A percentile compares a stretch with the other conserved stretches of the same genome.
phyloP scores from a whole-genome alignment of 2,113 vertebrate species.

The Caracal caracal region DNA sequence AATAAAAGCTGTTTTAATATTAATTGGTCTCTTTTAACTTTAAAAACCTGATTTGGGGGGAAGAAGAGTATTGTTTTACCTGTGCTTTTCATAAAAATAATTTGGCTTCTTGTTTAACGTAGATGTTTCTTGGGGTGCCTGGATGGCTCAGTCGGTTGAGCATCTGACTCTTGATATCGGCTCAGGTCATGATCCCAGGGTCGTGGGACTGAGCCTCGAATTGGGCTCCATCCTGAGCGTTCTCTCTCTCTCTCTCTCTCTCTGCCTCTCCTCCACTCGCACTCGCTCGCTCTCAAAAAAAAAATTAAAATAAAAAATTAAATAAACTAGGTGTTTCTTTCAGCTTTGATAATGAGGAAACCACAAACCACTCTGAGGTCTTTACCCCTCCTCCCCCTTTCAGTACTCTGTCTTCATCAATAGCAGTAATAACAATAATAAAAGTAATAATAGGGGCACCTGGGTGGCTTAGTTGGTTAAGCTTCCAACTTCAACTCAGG shows the following conservation, averaged over 20 bases:
- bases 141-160: no score
- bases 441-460: not conserved
- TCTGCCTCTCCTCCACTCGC: no score
- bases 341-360: not conserved
- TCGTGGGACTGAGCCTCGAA: no score
- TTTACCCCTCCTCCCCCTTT: not conserved
- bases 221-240: no score
- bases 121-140: no score
- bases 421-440: not conserved
- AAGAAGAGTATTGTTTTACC: not conserved
- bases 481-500: no score
- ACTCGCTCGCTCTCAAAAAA: no score
- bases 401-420: not conserved
- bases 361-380: not conserved
- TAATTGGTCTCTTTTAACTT: slow-evolving; percentile 63
- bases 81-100: slow-evolving; percentile 27
- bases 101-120: not conserved
- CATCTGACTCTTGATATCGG: no score
- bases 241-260: no score
- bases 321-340: not conserved
- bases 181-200: no score
- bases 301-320: no score
- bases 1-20: slow-evolving; percentile 73
- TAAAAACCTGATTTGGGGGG: not conserved
- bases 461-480: no score